Percentiles rank a stretch among this genome's conserved stretches.
These are phyloP conservation scores for Acleris laterana DNA, from an alignment of 2,888 invertebrate species.

Conservation along the genomic window DNA sequence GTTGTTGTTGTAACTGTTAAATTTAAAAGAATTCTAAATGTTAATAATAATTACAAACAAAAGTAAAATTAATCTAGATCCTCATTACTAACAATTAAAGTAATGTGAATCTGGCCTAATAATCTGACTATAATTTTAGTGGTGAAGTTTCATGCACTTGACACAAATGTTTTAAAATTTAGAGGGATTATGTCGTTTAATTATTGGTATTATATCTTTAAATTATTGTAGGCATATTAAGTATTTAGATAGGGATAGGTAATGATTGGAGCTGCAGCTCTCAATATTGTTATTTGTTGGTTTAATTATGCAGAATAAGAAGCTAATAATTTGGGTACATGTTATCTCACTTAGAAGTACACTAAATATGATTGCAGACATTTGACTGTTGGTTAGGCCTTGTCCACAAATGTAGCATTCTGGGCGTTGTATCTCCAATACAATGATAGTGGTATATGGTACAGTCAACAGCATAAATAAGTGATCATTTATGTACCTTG, in stretches of 20 bases:
- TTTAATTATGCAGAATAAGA: not conserved
- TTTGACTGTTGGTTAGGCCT: too few species aligned
- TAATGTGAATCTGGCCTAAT: slow-evolving; percentile 19
- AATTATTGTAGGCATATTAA: slow-evolving; percentile 31
- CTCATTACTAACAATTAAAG: not conserved
- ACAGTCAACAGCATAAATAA: too few species aligned
- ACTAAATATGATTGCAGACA: too few species aligned
- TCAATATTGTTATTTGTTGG: slow-evolving; percentile 13
- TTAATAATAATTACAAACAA: not conserved
- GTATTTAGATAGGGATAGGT: slow-evolving; percentile 28
- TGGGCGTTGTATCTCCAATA: too few species aligned
- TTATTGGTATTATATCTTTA: slow-evolving; percentile 19
- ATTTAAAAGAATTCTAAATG: slow-evolving; percentile 24
- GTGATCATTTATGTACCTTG: too few species aligned
- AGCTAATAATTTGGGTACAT: not conserved
- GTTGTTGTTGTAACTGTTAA: slow-evolving; percentile 29
- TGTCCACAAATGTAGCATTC: too few species aligned
- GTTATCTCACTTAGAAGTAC: not conserved
- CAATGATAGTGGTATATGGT: too few species aligned
- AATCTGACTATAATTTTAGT: not conserved
- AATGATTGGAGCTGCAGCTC: slow-evolving; percentile 12
- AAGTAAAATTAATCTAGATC: not conserved
- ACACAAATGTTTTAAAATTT: slow-evolving; percentile 15
- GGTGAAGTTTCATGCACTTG: slow-evolving; percentile 3
- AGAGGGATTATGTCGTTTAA: slow-evolving; percentile 7